Evolutionary conservation across 2,888 invertebrate species (phyloP), one percentile per base, ranked within the genome.

Genomic region (Fissipunctia ypsillon): DNA sequence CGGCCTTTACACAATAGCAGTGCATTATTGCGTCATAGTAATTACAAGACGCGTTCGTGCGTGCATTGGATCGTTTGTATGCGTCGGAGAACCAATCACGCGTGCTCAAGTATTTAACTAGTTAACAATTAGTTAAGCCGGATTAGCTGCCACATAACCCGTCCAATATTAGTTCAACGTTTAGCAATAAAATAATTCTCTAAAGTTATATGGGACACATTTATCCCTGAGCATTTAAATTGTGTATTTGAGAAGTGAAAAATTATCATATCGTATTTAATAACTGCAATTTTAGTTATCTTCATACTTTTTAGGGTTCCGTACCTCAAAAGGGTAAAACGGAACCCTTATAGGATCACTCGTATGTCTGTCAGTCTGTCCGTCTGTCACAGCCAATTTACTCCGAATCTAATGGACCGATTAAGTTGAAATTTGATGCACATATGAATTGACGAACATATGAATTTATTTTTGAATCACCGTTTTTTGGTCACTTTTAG

Each of bases 21-120:
- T 52, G 35, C 22, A 65, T 28, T 67, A 76, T 83, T 81, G 68
- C 85, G 61, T 79, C 77, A 78, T 41, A 67, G 45, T 74, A 76
- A 85, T 87, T 83, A 87, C n/a, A 63, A 48, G 65, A 35, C 19
- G 63, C 85, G 12, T 76, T 80, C 76, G n/a, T n/a, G 65, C 85
- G 74, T 79, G 45, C 45, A 35, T 64, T 50, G 56, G 43, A 81
- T 76, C 63, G 66, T 28, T 57, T 59, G 67, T 69, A 59, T 66
- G 50, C 57, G 65, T 59, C 56, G 56, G 38, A 25, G 41, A 68
- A 43, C 50, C n/a, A 64, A 68, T 48, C 67, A 52, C 22, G 45
- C 28, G 43, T 57, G 25, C 10, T 50, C 19, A 31, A 78, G 19
- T 57, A 66, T 43, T 69, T 68, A 25, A 54, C 16, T 12, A 43